Evolutionary conservation across 92 coral and sea anemone species (phyloP), one percentile per base, ranked within the genome.

Genomic region (Epizoanthus rinbou): DNA sequence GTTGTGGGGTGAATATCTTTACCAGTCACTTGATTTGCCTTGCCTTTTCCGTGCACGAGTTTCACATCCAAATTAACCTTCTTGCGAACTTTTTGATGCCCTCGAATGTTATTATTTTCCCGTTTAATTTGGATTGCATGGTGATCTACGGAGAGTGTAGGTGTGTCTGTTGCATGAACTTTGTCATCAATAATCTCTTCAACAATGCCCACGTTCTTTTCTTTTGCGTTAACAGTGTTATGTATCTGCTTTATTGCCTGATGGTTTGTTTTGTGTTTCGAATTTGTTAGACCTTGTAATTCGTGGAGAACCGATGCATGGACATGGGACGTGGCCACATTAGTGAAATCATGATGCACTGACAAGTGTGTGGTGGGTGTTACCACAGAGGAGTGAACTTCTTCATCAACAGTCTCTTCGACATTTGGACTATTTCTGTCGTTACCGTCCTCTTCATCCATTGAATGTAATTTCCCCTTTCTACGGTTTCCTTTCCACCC

Each of bases 161-260:
- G 41, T 16, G 37, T 3, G 52, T 22, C 13, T 62, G 2, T 4
- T 18, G 16, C 15, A 4, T n/a, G 41, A 5, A 22, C 71, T 21
- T 58, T 76, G 14, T 78, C 82, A 63, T 78, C 82, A 37, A 78
- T 24, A 14, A 78, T 37, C 64, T 78, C 82, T 43, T 76, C 82
- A 3, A 62, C 39, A 19, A 43, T 47, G 3, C 45, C 39, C 3
- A 72, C 22, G 69, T 33, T 75, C 25, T n/a, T 9, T 43, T 63
- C 58, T 76, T 76, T 76, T 19, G 11, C 31, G 16, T 4, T 76
- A 5, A 33, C 3, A 54, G 63, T 53, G 54, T 16, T 2, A 16
- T 23, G 59, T 6, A 64, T 21, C 31, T 18, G 28, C 33, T 66
- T 15, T 60, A 11, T 23, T 25, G 5, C 28, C 14, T 56, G 58